Percentiles rank a stretch among this genome's conserved stretches.
These are phyloP conservation scores for Beaufortia kweichowensis DNA, from an alignment of 2,113 vertebrate species.

Conservation along the genomic window DNA sequence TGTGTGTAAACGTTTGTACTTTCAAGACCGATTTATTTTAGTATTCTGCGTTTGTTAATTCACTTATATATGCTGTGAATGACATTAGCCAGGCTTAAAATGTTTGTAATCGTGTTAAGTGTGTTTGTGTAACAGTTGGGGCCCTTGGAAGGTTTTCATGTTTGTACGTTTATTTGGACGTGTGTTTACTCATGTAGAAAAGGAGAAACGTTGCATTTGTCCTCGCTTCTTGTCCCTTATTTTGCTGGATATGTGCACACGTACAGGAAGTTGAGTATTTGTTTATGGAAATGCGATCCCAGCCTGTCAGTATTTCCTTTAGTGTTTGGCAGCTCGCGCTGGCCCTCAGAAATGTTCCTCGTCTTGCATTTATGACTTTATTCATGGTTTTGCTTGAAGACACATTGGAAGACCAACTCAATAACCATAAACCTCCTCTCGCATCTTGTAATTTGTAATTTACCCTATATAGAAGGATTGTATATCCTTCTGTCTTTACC, in stretches of 20 bases:
- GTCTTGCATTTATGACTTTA: slow-evolving; percentile 38
- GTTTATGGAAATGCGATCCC: slow-evolving; percentile 72
- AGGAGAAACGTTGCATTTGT: neutral
- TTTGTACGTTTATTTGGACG: slow-evolving; percentile 15
- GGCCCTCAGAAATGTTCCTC: slow-evolving; percentile 44
- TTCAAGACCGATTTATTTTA: neutral
- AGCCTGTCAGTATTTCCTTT: slow-evolving; percentile 48
- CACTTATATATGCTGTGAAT: neutral
- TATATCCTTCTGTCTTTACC: neutral
- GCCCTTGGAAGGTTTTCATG: neutral
- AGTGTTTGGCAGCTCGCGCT: slow-evolving; percentile 56
- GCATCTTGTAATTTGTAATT: neutral
- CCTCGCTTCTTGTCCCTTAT: slow-evolving; percentile 11
- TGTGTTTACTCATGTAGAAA: neutral
- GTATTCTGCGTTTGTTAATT: neutral
- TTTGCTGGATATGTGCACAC: slow-evolving; percentile 48
- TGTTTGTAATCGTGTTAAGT: neutral
- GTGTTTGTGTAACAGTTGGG: neutral
- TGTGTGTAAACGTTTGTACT: neutral
- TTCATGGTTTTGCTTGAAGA: slow-evolving; percentile 19
- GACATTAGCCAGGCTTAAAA: neutral
- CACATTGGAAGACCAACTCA: neutral
- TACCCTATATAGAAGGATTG: neutral
- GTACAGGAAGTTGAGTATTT: slow-evolving; percentile 65
- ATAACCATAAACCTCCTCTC: neutral